Conservation (phyloP, 2,888 invertebrate species). For the Deilephila elpenor region DNA sequence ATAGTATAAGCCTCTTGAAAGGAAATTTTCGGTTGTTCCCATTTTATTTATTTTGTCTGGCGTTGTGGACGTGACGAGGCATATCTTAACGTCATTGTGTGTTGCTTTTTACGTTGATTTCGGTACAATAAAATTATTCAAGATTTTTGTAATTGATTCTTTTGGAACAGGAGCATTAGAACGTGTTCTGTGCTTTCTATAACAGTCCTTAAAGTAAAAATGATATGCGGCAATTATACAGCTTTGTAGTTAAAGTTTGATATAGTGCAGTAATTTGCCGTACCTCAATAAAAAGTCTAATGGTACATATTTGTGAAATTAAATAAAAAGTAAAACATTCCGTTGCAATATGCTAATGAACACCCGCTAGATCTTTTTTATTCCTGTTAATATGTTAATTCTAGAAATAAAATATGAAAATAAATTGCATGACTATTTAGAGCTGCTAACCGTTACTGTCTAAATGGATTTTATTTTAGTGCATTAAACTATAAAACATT, state of each 20-base stretch:
- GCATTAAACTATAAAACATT: neutral
- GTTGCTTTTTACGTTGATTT: slow-evolving; percentile 1
- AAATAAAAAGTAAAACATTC: neutral
- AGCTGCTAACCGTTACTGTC: neutral
- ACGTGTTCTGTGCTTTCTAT: too few species aligned
- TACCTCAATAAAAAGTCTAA: too few species aligned
- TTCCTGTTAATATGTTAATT: neutral
- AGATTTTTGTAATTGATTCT: neutral
- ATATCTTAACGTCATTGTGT: slow-evolving; percentile 16
- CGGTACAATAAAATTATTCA: slow-evolving; percentile 4
- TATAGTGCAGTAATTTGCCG: too few species aligned
- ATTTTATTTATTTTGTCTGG: slow-evolving; percentile 66
- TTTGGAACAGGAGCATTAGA: too few species aligned
- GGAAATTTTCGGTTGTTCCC: slow-evolving; percentile 75
- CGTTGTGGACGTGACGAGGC: slow-evolving; percentile 19
- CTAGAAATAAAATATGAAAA: slow-evolving; percentile 1
- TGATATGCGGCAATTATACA: too few species aligned
- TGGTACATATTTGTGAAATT: too few species aligned
- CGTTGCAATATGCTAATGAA: neutral
- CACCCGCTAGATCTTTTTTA: neutral
- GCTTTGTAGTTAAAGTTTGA: too few species aligned
- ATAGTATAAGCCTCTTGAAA: slow-evolving; percentile 76
- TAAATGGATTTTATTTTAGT: neutral
- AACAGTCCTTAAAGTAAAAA: too few species aligned
- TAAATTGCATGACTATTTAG: neutral